phyloP scores from a whole-genome alignment of 2,888 invertebrate genomes.

The Dicyrtoma fusca region DNA sequence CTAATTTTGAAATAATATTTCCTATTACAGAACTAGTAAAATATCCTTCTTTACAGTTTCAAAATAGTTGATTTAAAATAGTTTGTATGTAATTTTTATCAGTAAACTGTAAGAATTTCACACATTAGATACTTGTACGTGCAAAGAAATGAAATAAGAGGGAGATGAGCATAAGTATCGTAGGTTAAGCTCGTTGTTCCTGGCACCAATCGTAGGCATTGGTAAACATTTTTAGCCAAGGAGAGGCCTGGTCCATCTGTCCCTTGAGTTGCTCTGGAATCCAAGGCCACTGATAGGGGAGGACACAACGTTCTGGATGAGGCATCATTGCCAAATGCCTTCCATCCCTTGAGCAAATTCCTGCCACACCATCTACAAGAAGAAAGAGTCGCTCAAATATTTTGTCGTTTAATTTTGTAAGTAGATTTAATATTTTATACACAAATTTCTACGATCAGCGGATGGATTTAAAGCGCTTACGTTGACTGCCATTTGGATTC shows the following conservation, averaged over 20 bases:
- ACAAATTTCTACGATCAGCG: too few relatives aligned
- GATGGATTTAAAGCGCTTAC: slow-evolving; percentile 60
- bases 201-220: slow-evolving; percentile 78
- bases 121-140: not conserved
- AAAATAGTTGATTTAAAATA: not conserved
- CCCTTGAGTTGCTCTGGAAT: slow-evolving; percentile 60
- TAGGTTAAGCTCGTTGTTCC: not conserved
- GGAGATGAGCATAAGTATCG: not conserved
- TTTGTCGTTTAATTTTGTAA: too few relatives aligned
- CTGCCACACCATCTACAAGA: slow-evolving; percentile 77
- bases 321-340: slow-evolving; percentile 98
- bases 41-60: too few relatives aligned
- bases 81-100: too few relatives aligned
- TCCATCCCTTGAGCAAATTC: slow-evolving; percentile 84
- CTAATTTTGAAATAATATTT: too few relatives aligned
- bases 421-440: too few relatives aligned
- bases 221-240: slow-evolving; percentile 90
- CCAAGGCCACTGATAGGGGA: slow-evolving; percentile 89
- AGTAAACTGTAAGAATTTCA: too few relatives aligned
- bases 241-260: slow-evolving; percentile 64
- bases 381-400: slow-evolving; percentile 13
- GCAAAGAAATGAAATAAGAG: not conserved
- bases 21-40: too few relatives aligned
- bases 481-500: slow-evolving; percentile 90
- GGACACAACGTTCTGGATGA: slow-evolving; percentile 91